A percentile compares a stretch with the other conserved stretches of the same genome.
Evolutionary conservation across 2,113 vertebrate genomes (phyloP).

Genomic region (Mus musculus): GRCm39 chr6:85434001-85434500

Average conservation of each 20-base stretch:
- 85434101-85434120: background rate
- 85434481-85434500: background rate
- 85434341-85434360: background rate
- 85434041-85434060: background rate
- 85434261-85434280: background rate
- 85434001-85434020: background rate
- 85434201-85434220: background rate
- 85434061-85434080: background rate
- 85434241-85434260: background rate
- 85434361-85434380: background rate
- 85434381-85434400: background rate
- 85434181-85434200: background rate
- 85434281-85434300: background rate
- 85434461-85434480: background rate
- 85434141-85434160: background rate
- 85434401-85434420: background rate
- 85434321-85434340: background rate
- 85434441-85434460: background rate
- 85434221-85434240: background rate
- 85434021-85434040: slow-evolving; percentile 11
- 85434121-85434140: background rate
- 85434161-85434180: background rate
- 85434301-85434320: background rate
- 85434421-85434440: background rate
- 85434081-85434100: background rate